Evolutionary conservation across 2,888 invertebrate species (phyloP).

Genomic region (Macrophya annulata): DNA sequence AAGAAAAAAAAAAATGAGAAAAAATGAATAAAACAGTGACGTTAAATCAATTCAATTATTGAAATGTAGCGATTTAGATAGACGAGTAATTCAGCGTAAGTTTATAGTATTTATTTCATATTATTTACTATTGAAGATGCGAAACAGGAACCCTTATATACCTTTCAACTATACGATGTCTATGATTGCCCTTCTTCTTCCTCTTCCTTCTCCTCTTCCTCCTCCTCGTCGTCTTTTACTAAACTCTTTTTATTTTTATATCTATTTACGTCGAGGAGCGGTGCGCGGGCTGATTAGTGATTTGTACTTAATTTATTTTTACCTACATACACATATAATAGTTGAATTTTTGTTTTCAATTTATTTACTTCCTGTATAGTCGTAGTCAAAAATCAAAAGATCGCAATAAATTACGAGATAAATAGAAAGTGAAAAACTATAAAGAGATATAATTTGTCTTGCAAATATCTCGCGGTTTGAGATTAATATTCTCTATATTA

Average conservation of each 20-base stretch:
- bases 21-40: conserved; percentile 19
- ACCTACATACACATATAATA: background rate
- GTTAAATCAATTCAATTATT: conserved; percentile 52
- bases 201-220: background rate
- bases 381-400: background rate
- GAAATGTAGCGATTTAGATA: conserved; percentile 64
- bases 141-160: background rate
- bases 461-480: background rate
- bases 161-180: background rate
- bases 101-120: conserved; percentile 69
- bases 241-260: background rate
- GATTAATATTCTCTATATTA: conserved; percentile 22
- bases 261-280: background rate
- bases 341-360: background rate
- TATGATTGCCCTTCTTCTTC: background rate
- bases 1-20: background rate
- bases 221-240: too few species aligned
- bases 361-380: background rate
- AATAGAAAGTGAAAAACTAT: background rate
- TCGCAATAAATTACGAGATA: background rate
- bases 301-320: conserved; percentile 15
- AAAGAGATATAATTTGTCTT: background rate
- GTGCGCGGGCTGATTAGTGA: background rate
- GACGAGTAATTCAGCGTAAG: conserved; percentile 69
- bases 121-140: background rate